phyloP scores from a whole-genome alignment of 1,140 invertebrate species.

The Rhopalosiphum maidis region DNA sequence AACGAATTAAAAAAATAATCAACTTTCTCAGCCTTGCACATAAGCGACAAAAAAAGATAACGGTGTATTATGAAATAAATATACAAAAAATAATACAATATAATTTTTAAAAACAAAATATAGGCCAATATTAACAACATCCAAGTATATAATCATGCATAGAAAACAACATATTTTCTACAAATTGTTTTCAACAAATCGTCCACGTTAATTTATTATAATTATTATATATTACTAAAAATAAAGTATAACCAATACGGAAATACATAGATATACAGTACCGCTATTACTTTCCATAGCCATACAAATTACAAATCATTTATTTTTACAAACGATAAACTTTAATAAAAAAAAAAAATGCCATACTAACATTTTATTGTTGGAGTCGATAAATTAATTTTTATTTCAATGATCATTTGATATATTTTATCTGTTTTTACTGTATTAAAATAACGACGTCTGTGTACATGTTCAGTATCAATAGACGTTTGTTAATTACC shows the following conservation, averaged over 20 bases:
- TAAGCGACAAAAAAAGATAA: no score
- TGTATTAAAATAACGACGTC: not conserved
- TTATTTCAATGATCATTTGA: not conserved
- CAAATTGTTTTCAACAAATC: no score
- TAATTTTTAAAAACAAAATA: no score
- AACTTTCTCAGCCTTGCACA: no score
- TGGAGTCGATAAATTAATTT: not conserved
- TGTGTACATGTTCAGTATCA: not conserved
- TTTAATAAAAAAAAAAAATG: not conserved
- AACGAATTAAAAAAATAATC: no score
- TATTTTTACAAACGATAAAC: not conserved
- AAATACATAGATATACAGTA: not conserved
- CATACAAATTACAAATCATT: not conserved
- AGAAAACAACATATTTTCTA: no score
- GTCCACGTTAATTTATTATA: no score
- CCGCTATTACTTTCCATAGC: not conserved
- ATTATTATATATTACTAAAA: not conserved
- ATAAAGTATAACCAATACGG: not conserved
- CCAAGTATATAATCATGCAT: no score
- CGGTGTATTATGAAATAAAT: no score
- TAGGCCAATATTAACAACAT: no score
- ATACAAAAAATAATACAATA: no score
- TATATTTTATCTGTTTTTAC: not conserved
- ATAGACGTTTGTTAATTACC: no score
- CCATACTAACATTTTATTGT: not conserved